Evolutionary conservation across 2,888 invertebrate species (phyloP), one percentile per base, ranked within the genome.

Genomic region (Cephus sareptanus): DNA sequence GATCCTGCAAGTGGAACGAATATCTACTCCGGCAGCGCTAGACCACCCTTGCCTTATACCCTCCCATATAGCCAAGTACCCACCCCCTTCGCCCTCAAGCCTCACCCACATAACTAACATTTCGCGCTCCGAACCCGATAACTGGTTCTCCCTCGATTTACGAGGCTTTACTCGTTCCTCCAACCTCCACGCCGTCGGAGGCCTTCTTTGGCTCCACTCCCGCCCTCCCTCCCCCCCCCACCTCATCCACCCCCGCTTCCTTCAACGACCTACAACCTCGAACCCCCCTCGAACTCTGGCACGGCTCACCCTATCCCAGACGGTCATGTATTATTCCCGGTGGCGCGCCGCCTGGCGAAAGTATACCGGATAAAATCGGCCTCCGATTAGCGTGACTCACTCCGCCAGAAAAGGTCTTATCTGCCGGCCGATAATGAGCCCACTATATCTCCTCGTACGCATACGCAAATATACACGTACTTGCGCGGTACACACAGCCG

Each of bases 111-210:
- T 81, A 85, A 86, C 87, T 87, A 87, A 86, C 88, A 80, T 87
- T 88, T 87, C 83, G 80, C 82, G 81, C 80, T 79, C 81, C 80
- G 80, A 79, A 81, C 77, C 80, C 85, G 83, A 85, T 85, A 85
- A 85, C 85, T 83, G 81, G 85, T 85, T 85, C 84, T 75, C 81
- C 81, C 78, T 82, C 84, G 84, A 85, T 85, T 85, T 85, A 85
- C 84, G 83, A 85, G 80, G 75, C 79, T 80, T 80, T 81, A 77
- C 71, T 79, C 77, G 79, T 79, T 79, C 83, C 78, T 34, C 34
- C 68, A 68, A 34, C 70, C 69, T 15, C n/a, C 40, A 75, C 13
- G 4, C 31, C 9, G 79, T 70, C 73, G 33, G 56, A 56, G 9
- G 56, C 37, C 30, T 74, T 69, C 56, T 68, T 74, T 40, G n/a